Base-by-base conservation (phyloP, 2,888 invertebrate genomes). In the Cosmorhoe ocellata region DNA sequence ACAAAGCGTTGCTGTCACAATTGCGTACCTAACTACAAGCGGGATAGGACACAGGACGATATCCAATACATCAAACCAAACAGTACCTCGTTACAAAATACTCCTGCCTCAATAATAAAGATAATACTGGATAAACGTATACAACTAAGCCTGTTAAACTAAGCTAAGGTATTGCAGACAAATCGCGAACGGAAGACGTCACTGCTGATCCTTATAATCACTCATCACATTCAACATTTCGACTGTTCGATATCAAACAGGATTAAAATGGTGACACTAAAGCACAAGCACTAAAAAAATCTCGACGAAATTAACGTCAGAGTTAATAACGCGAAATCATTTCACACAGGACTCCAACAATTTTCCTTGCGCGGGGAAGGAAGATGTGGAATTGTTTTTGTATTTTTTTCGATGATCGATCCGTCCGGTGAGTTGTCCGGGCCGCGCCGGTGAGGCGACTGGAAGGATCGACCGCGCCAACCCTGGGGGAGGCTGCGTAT, bases 401-500 rank as follows among this genome's bases (percentile, higher is more conserved):
- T 69, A 58, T 67, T 67, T 66, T 63, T 58, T 69, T 69, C 67
- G 67, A 62, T 60, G 65, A 65, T 67, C 68, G 58, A 63, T 72
- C 66, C 61, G 73, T 69, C 71, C 74, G 76, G 79, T 79, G 67
- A 80, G 81, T 75, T 69, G 84, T 76, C 83, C 83, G 84, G 79
- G 77, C 84, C 75, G 74, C 81, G 87, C 85, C 87, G 81, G 80
- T 81, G 77, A 80, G 80, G 83, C 86, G 85, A 89, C 89, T 89
- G 89, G 76, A 79, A 79, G 86, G 85, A 89, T 89, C 89, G 89
- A 90, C 82, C 84, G 80, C 76, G 75, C 72, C 76, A 77, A 79
- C 83, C 84, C 83, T 75, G 73, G 88, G 89, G 89, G 87, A 90
- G 88, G 85, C 87, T 89, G 89, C 84, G 85, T 87, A 78, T 78